These are phyloP conservation scores for Phylloscopus whistleri DNA, from an alignment of 2,113 vertebrate genomes.

Conservation along the genomic window DNA sequence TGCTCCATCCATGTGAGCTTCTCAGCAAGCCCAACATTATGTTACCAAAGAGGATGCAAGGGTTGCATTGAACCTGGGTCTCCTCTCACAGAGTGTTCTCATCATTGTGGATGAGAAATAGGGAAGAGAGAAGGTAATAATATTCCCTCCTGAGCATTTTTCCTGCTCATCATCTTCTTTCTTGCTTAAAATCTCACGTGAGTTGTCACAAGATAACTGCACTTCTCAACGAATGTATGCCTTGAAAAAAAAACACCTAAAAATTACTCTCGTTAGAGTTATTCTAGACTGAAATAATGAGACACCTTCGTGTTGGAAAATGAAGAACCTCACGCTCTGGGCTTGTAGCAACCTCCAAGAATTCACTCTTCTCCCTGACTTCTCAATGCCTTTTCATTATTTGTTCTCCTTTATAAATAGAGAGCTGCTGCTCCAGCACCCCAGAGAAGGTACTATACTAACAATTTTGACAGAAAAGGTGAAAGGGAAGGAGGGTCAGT, in stretches of 20 bases:
- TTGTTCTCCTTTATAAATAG: background rate
- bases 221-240: background rate
- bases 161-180: background rate
- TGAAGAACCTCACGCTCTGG: background rate
- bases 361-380: background rate
- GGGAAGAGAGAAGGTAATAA: background rate
- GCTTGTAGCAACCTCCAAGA: background rate
- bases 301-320: background rate
- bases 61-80: background rate
- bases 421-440: background rate
- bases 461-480: background rate
- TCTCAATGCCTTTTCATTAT: background rate
- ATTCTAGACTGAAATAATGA: background rate
- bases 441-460: background rate
- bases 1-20: rapidly evolving
- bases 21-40: background rate
- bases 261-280: background rate
- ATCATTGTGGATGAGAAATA: background rate
- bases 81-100: background rate
- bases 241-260: background rate
- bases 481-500: background rate
- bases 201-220: background rate
- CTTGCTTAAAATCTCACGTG: background rate
- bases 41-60: background rate
- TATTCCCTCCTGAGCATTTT: background rate